Evolutionary conservation across 2,797 vertebrate species (phyloP), one percentile per base, ranked within the genome.

Genomic region (Falco cherrug): DNA sequence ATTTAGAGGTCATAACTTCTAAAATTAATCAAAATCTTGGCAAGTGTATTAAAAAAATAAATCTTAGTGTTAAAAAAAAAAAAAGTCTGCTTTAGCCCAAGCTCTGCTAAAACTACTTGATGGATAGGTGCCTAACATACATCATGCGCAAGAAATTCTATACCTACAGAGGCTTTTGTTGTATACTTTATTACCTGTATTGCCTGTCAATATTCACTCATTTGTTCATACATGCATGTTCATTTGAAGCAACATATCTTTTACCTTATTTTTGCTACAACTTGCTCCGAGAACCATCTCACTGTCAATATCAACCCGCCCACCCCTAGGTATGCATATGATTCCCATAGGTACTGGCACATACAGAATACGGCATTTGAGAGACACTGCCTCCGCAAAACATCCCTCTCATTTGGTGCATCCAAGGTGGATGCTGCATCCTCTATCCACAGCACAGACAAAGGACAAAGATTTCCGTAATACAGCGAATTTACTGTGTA

Each of bases 1-100:
- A 64, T 84, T 91, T 81, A 61, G 29, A 86, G 53, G 90, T 56
- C 24, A 19, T 56, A 90, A 59, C 39, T 78, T 70, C 39, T 78
- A 89, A 84, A 92, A 93, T 70, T 81, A 78, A 82, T 48, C 48
- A 70, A 86, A 86, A 60, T 33, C 70, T 84, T 78, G 20, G 25
- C 61, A 88, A 43, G 70, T 64, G 24, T 43, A 84, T 68, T 83
- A 78, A 84, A 94, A 82, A 70, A 91, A 43, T 48, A 69, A 73
- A 71, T 16, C 37, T 53, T 15, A 8, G 6, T 57, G 20, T 47
- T 83, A 33, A 29, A 41, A 90, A 37, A 79, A 70, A n/a, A 59
- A 59, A 20, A 13, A 70, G 14, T 8, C 16, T 75, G 47, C 17
- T 70, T 74, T 69, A 75, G 48, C 28, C 64, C 70, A 84, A 56